Conservation (phyloP, 1,140 invertebrate genomes). For the Heliconius congener region DNA sequence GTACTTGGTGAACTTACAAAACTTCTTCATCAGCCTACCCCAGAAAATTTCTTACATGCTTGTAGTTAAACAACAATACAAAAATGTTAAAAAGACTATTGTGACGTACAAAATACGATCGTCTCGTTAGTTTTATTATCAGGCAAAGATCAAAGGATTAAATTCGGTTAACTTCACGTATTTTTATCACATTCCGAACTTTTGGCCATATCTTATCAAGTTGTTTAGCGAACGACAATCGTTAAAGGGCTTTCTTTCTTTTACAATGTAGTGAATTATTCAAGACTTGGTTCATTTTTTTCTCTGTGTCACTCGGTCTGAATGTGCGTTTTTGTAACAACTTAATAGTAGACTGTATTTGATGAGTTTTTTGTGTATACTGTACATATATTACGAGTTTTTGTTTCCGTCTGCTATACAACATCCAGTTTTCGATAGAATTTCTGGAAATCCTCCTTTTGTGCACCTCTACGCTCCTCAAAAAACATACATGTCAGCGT, state of each 20-base stretch:
- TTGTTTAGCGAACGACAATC: conserved; percentile 27
- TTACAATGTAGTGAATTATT: conserved; percentile 49
- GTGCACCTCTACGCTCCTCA: too few species aligned
- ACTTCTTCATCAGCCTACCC: not conserved
- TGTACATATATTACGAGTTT: too few species aligned
- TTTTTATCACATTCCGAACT: conserved; percentile 13
- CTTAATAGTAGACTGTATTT: not conserved
- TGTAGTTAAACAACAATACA: not conserved
- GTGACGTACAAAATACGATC: not conserved
- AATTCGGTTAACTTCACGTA: conserved; percentile 10
- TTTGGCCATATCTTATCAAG: conserved; percentile 20
- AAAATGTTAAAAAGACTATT: not conserved
- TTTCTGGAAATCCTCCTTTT: too few species aligned
- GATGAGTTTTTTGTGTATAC: too few species aligned
- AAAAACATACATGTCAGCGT: too few species aligned
- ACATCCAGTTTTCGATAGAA: too few species aligned
- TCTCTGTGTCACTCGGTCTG: conserved; percentile 39
- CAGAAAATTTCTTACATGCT: not conserved
- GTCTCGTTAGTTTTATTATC: conserved; percentile 12
- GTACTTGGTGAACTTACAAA: too few species aligned
- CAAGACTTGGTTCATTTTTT: conserved; percentile 49
- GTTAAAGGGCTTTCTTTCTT: conserved; percentile 23
- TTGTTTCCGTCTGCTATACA: not conserved
- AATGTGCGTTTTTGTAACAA: conserved; percentile 32
- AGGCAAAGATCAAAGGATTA: conserved; percentile 5